These are phyloP conservation scores for Hephaestus fuliginosus DNA, from an alignment of 2,797 vertebrate species.

Conservation along the genomic window DNA sequence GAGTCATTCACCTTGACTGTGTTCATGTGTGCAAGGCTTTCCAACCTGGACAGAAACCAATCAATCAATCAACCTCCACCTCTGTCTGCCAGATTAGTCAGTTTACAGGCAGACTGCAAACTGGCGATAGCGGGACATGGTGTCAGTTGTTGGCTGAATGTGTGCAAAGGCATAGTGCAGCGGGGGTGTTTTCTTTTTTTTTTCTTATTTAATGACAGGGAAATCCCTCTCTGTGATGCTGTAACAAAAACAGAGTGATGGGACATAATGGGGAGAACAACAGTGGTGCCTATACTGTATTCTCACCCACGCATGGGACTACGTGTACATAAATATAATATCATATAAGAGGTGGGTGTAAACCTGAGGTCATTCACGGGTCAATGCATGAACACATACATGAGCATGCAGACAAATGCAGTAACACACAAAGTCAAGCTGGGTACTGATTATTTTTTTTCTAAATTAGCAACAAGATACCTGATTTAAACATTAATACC, in stretches of 20 bases:
- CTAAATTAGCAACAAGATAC: neutral
- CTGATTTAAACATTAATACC: neutral
- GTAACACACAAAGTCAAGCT: constrained; percentile 2
- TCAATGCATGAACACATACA: constrained; percentile 29
- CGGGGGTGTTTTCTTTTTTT: constrained; percentile 17
- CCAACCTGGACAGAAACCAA: constrained; percentile 61
- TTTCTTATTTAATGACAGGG: constrained; percentile 65
- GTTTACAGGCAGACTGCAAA: constrained; percentile 47
- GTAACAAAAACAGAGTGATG: constrained; percentile 47
- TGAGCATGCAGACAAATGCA: neutral
- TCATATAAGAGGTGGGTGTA: constrained; percentile 25
- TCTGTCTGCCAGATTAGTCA: constrained; percentile 37
- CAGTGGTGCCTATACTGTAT: constrained; percentile 17
- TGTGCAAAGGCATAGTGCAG: constrained; percentile 18
- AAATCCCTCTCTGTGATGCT: constrained; percentile 69
- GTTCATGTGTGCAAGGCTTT: constrained; percentile 66
- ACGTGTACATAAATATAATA: constrained; percentile 52
- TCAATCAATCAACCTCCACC: constrained; percentile 57
- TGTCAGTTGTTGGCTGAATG: constrained; percentile 22
- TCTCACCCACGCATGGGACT: constrained; percentile 50
- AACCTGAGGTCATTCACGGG: constrained; percentile 45
- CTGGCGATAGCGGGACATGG: neutral
- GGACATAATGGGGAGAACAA: constrained; percentile 15
- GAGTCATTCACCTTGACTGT: constrained; percentile 74
- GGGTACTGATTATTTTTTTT: neutral